Base-by-base conservation (phyloP, 2,797 vertebrate genomes). In the Parauchenoglanis punctatus region DNA sequence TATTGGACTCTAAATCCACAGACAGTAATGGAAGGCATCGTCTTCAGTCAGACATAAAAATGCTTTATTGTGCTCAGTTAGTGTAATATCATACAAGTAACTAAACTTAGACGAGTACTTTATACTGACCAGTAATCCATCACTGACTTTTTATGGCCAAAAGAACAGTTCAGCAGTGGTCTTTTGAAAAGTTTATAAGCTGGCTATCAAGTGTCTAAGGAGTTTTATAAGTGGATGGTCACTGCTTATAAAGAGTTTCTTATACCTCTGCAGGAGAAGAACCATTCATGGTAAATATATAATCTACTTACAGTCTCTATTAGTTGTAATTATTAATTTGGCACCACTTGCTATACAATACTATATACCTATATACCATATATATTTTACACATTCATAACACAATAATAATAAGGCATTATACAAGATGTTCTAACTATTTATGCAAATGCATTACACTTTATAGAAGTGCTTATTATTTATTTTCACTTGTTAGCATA, bases 1-100 rank as follows among this genome's bases (percentile, higher is more conserved):
- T 31, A 58, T 78, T 78, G 76, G n/a, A 4, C 52, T 78, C 73
- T 76, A 52, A n/a, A 76, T 52, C 28, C 4, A 35, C 7, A 18
- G 77, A 40, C 56, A 7, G 54, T 23, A 80, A 80, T 59, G 5
- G 54, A 59, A 59, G 28, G 52, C 52, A 11, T 56, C 7, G n/a
- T 80, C 77, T 59, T 59, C 18, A 25, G 18, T 40, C 56, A 25
- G n/a, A 10, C 18, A 59, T 40, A 80, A 40, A 80, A 80, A 40
- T 80, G 28, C 54, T 80, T 35, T 80, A 80, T 40, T 40, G 76
- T 78, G 76, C 76, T 35, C 28, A 5, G 52, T 78, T 56, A 23
- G 76, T 23, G 8, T 20, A 56, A 56, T 78, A 35, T 58, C 76
- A 56, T 58, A 56, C n/a, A 77, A 54, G 75, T 77, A 77, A 54